Evolutionary conservation across 2,888 invertebrate genomes (phyloP).

Genomic region (Malthinus seriepunctatus): DNA sequence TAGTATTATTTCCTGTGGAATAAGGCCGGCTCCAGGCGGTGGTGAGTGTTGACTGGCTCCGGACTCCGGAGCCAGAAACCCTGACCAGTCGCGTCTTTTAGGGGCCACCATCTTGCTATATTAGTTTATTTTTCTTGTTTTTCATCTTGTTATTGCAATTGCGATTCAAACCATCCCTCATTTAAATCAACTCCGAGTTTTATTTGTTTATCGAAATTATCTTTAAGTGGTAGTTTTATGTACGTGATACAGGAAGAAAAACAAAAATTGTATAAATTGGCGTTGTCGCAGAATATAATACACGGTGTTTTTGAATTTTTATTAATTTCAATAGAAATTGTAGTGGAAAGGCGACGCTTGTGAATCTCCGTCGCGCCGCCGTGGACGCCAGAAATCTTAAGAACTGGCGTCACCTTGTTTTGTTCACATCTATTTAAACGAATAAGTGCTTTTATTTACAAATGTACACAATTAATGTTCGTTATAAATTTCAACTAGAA

Average conservation of each 20-base stretch:
- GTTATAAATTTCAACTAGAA: background rate
- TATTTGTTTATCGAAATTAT: too few relatives aligned
- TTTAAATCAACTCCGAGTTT: background rate
- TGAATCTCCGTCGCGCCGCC: conserved; percentile 43
- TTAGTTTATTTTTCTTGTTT: conserved; percentile 25
- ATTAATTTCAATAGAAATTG: conserved; percentile 47
- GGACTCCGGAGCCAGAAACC: conserved; percentile 32
- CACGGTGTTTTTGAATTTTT: conserved; percentile 40
- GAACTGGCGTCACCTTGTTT: conserved; percentile 44
- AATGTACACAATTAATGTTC: conserved; percentile 8
- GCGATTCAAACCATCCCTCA: conserved; percentile 9
- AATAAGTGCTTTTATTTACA: conserved; percentile 22
- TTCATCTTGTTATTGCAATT: conserved; percentile 19
- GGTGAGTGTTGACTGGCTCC: conserved; percentile 35
- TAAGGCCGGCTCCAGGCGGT: conserved; percentile 35
- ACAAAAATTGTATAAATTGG: background rate
- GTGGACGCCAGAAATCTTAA: conserved; percentile 47
- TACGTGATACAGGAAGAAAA: too few relatives aligned
- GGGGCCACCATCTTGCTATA: conserved; percentile 25
- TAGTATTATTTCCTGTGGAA: conserved; percentile 39
- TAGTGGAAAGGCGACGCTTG: conserved; percentile 38
- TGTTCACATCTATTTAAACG: conserved; percentile 28
- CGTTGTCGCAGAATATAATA: conserved; percentile 35
- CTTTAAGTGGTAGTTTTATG: too few relatives aligned
- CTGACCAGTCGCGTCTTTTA: conserved; percentile 28